Evolutionary conservation across 1,140 invertebrate genomes (phyloP), one percentile per base, ranked within the genome.

Genomic region (Brachionus sp.): DNA sequence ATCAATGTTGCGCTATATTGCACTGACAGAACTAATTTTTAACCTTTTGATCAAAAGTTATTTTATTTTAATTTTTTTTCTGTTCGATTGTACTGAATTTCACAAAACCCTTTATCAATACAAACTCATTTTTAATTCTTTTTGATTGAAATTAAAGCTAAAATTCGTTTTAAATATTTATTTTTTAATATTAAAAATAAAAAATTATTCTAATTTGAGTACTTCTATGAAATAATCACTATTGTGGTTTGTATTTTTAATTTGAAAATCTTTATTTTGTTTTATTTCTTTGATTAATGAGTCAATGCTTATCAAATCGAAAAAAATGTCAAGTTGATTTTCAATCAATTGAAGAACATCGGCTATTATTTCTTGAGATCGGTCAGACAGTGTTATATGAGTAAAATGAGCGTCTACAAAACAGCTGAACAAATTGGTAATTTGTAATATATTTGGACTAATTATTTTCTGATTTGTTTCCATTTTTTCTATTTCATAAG

Each of bases 401-500:
- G 77, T 80, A 39, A 80, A 80, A 80, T 80, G 77, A 80, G 77
- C 77, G n/a, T 80, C 77, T 33, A 80, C 77, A 62, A 80, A 80
- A 37, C 77, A 57, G 25, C 46, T 62, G 16, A 80, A 80, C 33
- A 80, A 66, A 66, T 80, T 37, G 0, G 77, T 80, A 16, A 80
- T 80, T 37, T 80, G 62, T 12, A 80, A 39, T 5, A 57, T 66
- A 62, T 57, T 62, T 19, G 77, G 50, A 13, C 77, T 29, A 16
- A 23, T 37, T 64, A n/a, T 37, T 6, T 23, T 80, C 6, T 19
- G n/a, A 25, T 80, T 53, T 23, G 37, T 57, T 66, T 80, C 77
- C 77, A 80, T 80, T 80, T 53, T 46, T 53, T 35, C 25, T 77
- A 29, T 33, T 16, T 78, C 75, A 23, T 50, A n/a, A 7, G 35